Evolutionary conservation across 2,888 invertebrate species (phyloP), one percentile per base, ranked within the genome.

Genomic region (Serripes groenlandicus): DNA sequence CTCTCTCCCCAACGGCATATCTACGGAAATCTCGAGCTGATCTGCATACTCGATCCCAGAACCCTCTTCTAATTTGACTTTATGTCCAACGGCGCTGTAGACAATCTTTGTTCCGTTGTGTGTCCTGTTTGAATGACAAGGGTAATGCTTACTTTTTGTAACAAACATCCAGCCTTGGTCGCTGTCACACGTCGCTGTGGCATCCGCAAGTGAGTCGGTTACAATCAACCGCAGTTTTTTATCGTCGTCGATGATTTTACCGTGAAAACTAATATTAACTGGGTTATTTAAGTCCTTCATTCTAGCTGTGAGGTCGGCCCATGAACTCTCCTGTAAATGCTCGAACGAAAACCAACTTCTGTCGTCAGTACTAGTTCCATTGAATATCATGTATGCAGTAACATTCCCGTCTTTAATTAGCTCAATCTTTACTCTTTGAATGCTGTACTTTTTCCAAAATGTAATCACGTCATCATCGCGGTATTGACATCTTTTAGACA

Each of bases 111-210:
- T 34, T 23, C 62, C 66, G 18, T 3, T 42, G 11, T 66, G 42
- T 30, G 5, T 62, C 9, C 62, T 1, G 4, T 37, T 15, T 3
- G 23, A 23, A 9, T 35, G n/a, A 66, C 66, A 66, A 5, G 66
- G 66, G 9, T 34, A 42, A 3, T 3, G 30, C 15, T 37, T 23
- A 3, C 28, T 26, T n/a, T 35, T 66, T 35, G 66, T 35, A 11
- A 35, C 42, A 26, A 42, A 42, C 66, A 66, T 66, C 66, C 66
- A 66, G 42, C 66, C 66, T 26, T 42, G 26, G 23, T 66, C 66
- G 21, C 37, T 2, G 42, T 66, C n/a, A n/a, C 66, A 66, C 0
- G 2, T 42, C 1, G 26, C 26, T 9, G 66, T 9, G 28, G 37
- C 21, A 23, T 42, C 15, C n/a, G 35, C 26, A 28, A n/a, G 15